Percentiles rank a stretch among this genome's conserved stretches.
These are phyloP conservation scores for Acrocyrtus sp. DNA, from an alignment of 2,888 invertebrate species.

Conservation along the genomic window DNA sequence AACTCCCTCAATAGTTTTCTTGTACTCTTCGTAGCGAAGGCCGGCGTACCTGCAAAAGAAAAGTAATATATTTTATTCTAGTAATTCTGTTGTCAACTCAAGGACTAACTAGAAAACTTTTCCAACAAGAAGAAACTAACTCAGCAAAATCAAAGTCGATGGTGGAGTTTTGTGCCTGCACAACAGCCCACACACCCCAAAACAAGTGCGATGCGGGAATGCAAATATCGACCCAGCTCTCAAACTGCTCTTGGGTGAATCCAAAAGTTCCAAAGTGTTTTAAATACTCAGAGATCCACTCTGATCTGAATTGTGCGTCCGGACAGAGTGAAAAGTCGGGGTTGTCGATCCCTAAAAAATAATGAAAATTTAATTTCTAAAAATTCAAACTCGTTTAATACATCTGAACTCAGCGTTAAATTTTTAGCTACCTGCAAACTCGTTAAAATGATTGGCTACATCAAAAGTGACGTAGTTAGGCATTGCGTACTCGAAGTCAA, in stretches of 20 bases:
- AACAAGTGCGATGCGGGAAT: constrained; percentile 76
- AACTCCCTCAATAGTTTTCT: constrained; percentile 40
- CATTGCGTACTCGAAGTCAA: constrained; percentile 97
- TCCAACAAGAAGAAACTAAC: too few relatives aligned
- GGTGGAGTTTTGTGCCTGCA: constrained; percentile 77
- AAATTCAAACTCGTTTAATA: too few relatives aligned
- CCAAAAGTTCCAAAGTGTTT: constrained; percentile 69
- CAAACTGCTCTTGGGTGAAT: constrained; percentile 39
- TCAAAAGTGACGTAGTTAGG: constrained; percentile 95
- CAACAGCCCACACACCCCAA: constrained; percentile 92
- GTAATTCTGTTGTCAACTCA: too few relatives aligned
- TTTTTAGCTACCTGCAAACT: constrained; percentile 86
- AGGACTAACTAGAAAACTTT: too few relatives aligned
- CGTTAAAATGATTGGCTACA: constrained; percentile 97
- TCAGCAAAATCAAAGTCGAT: constrained; percentile 69
- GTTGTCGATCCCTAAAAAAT: constrained; percentile 80
- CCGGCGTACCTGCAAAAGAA: constrained; percentile 39
- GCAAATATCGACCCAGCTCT: constrained; percentile 60
- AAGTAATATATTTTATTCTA: background rate
- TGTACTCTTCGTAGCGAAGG: constrained; percentile 46
- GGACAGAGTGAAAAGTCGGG: constrained; percentile 93
- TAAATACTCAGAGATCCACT: constrained; percentile 85
- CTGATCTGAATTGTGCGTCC: constrained; percentile 77
- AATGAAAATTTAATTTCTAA: too few relatives aligned
- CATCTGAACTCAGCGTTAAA: background rate